Evolutionary conservation across 2,797 vertebrate genomes (phyloP).

Genomic region (Helostoma temminkii): DNA sequence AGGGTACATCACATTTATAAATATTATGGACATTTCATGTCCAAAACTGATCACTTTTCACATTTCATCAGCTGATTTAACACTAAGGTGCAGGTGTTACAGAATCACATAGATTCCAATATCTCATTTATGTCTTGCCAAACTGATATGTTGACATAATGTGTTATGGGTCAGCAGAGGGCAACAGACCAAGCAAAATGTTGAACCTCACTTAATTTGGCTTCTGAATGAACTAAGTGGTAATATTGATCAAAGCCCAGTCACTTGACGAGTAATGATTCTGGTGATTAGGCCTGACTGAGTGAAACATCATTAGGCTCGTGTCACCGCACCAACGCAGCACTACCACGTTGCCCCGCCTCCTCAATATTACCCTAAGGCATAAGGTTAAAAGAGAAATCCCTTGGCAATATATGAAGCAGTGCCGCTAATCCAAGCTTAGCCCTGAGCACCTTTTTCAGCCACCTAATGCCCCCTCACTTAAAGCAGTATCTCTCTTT

Average conservation of each 20-base stretch:
- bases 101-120: no score
- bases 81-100: no score
- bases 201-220: background rate
- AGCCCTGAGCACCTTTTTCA: conserved; percentile 75
- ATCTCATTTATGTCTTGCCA: no score
- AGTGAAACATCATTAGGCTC: conserved; percentile 18
- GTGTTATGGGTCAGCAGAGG: no score
- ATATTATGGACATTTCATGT: no score
- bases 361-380: conserved; percentile 29
- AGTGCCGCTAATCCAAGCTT: conserved; percentile 81
- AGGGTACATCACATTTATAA: no score
- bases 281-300: conserved; percentile 10
- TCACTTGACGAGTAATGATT: conserved; percentile 28
- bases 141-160: no score
- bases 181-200: background rate
- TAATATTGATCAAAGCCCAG: no score
- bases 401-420: conserved; percentile 74
- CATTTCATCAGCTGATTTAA: no score
- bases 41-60: no score
- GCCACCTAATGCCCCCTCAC: conserved; percentile 75
- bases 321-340: conserved; percentile 25
- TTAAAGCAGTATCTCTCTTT: conserved; percentile 43
- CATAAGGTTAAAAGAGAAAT: conserved; percentile 80
- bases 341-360: conserved; percentile 17
- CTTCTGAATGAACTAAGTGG: background rate